Evolutionary conservation across 2,797 vertebrate genomes (phyloP).

Genomic region (Gallinago solitaria): DNA sequence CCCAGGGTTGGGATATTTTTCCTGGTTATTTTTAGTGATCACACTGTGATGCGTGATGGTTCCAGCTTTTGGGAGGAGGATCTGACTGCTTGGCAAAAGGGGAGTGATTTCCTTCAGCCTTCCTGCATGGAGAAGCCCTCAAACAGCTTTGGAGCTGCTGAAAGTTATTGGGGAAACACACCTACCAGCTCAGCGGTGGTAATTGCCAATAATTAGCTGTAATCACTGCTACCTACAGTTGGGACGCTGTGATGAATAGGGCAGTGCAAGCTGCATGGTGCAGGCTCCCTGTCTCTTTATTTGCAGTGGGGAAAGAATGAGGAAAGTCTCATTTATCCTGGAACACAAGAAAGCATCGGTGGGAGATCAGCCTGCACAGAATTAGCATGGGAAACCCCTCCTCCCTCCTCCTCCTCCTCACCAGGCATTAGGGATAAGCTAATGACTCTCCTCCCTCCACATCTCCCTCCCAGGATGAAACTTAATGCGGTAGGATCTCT

Average conservation of each 20-base stretch:
- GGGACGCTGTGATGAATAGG: conserved; percentile 43
- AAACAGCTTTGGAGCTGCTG: not conserved
- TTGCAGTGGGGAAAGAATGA: conserved; percentile 18
- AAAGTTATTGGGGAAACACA: conserved; percentile 2
- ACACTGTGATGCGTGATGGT: fast-evolving
- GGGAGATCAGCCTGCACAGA: not conserved
- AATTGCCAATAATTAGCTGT: conserved; percentile 48
- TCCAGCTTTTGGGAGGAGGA: not conserved
- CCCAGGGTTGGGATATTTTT: not conserved
- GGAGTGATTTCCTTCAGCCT: not conserved
- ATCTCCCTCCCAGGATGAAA: not conserved
- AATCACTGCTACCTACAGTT: conserved; percentile 28
- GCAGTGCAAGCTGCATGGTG: not conserved
- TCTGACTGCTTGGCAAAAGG: not conserved
- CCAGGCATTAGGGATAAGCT: not conserved
- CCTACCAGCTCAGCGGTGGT: not conserved
- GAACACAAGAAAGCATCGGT: not conserved
- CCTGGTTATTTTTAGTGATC: not conserved
- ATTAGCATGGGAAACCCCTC: conserved; percentile 25
- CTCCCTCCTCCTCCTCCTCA: not conserved
- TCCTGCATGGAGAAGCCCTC: not conserved
- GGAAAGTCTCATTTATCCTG: conserved; percentile 47
- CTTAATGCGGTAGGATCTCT: not conserved
- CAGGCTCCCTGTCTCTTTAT: conserved; percentile 25
- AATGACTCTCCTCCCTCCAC: conserved; percentile 35